Base-by-base conservation (phyloP, 2,113 vertebrate species). In the Halcyon malimbica region DNA sequence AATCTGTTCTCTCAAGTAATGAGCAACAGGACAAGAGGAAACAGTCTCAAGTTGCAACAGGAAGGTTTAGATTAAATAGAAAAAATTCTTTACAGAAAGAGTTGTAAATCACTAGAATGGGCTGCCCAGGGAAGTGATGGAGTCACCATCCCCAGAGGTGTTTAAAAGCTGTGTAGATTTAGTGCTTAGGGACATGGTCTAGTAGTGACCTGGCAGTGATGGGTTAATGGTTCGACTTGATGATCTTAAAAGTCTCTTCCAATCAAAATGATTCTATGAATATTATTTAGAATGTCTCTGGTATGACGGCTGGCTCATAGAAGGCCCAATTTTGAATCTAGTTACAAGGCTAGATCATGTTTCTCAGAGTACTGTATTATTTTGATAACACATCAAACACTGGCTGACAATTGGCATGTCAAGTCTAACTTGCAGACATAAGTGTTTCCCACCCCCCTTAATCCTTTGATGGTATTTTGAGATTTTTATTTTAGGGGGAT, bases 251-350 rank as follows among this genome's bases (percentile, higher is more conserved):
- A 19, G 59, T 37, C 23, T 60, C 24, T 60, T 60, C n/a, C n/a
- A 37, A 60, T 24, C 23, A 24, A 37, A 60, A 20, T n/a, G 48
- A 28, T 26, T 53, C 25, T 57, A 26, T 57, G 54, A 57, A 57
- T 57, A 65, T 41, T 59, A 31, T 57, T 77, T 81, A 31, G 41
- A 77, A 59, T 0, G 0, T 89, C 54, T 74, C 57, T 83, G 7
- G 13, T 54, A 41, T 0, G 1, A 39, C 19, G 87, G 15, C 7
- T 0, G 0, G 3, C 60, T 93, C 33, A 37, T 16, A 39, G 62
- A 77, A 90, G 5, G 35, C n/a, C 10, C 20, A 67, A 4, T 31
- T 93, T 74, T 57, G 31, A 84, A 78, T 62, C 31, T 48, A 41
- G 26, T 53, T 74, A 4, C 35, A 29, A 84, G 85, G 29, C 44